These are phyloP conservation scores for Drosophila pallidifrons DNA, from an alignment of 1,140 invertebrate species.

Conservation along the genomic window DNA sequence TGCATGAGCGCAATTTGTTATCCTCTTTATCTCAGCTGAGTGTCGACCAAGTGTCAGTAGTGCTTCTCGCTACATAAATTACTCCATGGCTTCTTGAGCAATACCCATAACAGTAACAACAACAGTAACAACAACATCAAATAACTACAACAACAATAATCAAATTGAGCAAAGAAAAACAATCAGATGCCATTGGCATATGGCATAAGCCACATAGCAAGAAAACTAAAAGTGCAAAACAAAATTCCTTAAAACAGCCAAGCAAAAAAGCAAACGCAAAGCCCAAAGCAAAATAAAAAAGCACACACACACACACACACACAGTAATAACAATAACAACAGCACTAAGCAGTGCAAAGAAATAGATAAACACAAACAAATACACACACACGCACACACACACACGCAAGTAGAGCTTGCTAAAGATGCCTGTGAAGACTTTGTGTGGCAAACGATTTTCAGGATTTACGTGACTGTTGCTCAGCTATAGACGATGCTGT, in stretches of 20 bases:
- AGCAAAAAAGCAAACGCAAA: conserved; percentile 23
- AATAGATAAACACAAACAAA: conserved; percentile 21
- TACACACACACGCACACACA: conserved; percentile 10
- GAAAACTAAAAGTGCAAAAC: conserved; percentile 16
- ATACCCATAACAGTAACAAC: conserved; percentile 39
- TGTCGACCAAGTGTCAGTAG: conserved; percentile 76
- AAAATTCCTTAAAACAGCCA: conserved; percentile 16
- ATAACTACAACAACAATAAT: conserved; percentile 32
- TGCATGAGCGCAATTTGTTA: conserved; percentile 81
- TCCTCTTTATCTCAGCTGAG: conserved; percentile 81
- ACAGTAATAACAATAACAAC: conserved; percentile 6
- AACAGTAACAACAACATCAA: neutral
- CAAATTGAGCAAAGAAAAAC: conserved; percentile 59
- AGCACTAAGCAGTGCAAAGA: conserved; percentile 15
- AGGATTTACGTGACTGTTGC: conserved; percentile 52
- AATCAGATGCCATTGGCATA: conserved; percentile 43
- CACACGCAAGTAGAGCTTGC: neutral
- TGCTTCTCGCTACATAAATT: conserved; percentile 80
- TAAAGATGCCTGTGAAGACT: conserved; percentile 11
- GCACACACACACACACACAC: conserved; percentile 12
- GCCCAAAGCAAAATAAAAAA: conserved; percentile 1
- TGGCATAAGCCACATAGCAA: conserved; percentile 6
- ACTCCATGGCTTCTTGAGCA: conserved; percentile 65
- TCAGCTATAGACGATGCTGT: conserved; percentile 23
- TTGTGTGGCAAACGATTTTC: conserved; percentile 31